Base-by-base conservation (phyloP, 2,888 invertebrate species). In the Phyto melanocephala region DNA sequence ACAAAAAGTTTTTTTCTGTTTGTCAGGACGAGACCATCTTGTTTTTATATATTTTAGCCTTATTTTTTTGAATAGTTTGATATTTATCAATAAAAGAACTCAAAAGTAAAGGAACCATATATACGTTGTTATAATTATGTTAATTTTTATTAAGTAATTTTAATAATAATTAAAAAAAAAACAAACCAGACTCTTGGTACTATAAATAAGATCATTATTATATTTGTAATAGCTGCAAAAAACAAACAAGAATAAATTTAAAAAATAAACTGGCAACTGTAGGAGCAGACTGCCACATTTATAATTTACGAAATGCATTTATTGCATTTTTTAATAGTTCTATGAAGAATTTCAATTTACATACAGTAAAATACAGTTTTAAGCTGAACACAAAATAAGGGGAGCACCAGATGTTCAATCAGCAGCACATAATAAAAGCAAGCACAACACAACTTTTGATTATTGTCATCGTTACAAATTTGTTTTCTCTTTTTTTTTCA, bases 11-110 rank as follows among this genome's bases (percentile, higher is more conserved):
- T 72, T 81, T 77, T 67, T 45, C 65, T 71, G 78, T 79, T 75
- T 67, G 79, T 79, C 82, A 82, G 75, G 79, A 82, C 70, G 65
- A 67, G 79, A 82, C 82, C 75, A 79, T 82, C 67, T 79, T 79
- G 65, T 67, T 71, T 50, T 47, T 77, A 33, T n/a, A n/a, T 72
- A 47, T 74, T 72, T 63, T 79, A 74, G 68, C 78, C 70, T 78
- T 78, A 82, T 71, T 82, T 82, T 74, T 50, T 68, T 47, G 22
- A 82, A 79, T 74, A 75, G 75, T 77, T 78, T 33, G 75, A 74
- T 71, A 42, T 82, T 67, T 75, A 71, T 54, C 77, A 74, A 70
- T 81, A 78, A 17, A n/a, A 58, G 40, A 74, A 40, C n/a, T n/a
- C n/a, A 52, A 71, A 58, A 70, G 37, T 42, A 74, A 79, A 45